These are phyloP conservation scores for Drosophila varians DNA, from an alignment of 1,140 invertebrate genomes.

Conservation along the genomic window DNA sequence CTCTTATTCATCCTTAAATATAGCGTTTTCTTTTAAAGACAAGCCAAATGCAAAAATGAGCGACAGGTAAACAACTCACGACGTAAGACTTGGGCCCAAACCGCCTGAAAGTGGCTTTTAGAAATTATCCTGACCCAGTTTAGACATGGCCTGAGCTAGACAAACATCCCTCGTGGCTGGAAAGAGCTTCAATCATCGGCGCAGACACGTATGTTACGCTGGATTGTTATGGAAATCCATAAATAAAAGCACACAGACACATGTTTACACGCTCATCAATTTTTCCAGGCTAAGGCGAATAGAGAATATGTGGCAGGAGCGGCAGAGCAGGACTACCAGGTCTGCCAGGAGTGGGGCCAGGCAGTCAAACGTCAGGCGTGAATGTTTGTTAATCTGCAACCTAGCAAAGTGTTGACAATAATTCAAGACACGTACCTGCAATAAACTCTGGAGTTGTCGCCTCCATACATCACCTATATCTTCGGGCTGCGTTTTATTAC, in stretches of 20 bases:
- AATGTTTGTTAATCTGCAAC: slow-evolving; percentile 75
- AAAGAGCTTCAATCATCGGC: slow-evolving; percentile 69
- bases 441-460: slow-evolving; percentile 60
- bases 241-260: slow-evolving; percentile 77
- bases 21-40: too few species aligned
- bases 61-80: slow-evolving; percentile 18
- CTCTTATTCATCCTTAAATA: too few species aligned
- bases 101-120: slow-evolving; percentile 24
- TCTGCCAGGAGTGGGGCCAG: neutral
- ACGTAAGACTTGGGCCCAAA: slow-evolving; percentile 1
- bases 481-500: slow-evolving; percentile 33
- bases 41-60: neutral
- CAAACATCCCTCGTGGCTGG: slow-evolving; percentile 15
- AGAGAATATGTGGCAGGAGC: slow-evolving; percentile 7
- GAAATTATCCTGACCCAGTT: slow-evolving; percentile 33
- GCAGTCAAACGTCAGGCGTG: slow-evolving; percentile 69
- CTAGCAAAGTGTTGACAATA: slow-evolving; percentile 69
- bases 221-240: slow-evolving; percentile 81
- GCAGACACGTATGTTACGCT: slow-evolving; percentile 70
- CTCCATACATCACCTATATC: slow-evolving; percentile 26
- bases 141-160: slow-evolving; percentile 11
- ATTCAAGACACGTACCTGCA: slow-evolving; percentile 78
- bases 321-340: too few species aligned
- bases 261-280: slow-evolving; percentile 81
- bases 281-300: slow-evolving; percentile 46